Evolutionary conservation across 2,797 vertebrate species (phyloP), one percentile per base, ranked within the genome.

Genomic region (Pagetopsis macropterus): DNA sequence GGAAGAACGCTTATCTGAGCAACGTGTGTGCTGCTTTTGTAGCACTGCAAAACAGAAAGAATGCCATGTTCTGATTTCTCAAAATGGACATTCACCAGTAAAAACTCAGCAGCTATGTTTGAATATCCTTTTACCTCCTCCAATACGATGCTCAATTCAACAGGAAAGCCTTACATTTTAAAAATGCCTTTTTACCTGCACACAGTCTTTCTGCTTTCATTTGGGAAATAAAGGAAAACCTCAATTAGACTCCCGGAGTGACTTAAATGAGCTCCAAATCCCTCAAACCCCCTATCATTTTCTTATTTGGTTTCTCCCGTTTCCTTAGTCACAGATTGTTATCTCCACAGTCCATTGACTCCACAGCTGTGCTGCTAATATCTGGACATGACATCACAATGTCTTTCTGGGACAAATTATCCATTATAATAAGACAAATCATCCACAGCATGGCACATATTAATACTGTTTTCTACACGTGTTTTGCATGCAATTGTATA

Each of bases 321-420:
- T 45, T 61, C 2, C 7, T 31, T 9, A 12, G 56, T 31, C 43
- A 57, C 44, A 57, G 49, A 49, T 31, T 58, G 51, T 52, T 52
- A 65, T 51, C 37, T 50, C 16, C 43, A 27, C 16, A 1, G 3
- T 48, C 17, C 43, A 46, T 17, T 41, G 51, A n/a, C 41, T 64
- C 45, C 48, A 59, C 52, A 40, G 41, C 15, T 49, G 43, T n/a
- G 52, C 48, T 27, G 55, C 13, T 48, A 50, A 52, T 70, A 61
- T 66, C 15, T 23, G 31, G 15, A 70, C 16, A 56, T 40, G 33
- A 43, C 57, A 49, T 48, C 31, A 51, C n/a, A 7, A 48, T 44
- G 51, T 72, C 31, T 46, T 44, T 11, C 13, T 1, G 8, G n/a
- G 54, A 57, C 21, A 4, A 50, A 27, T 67, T 56, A 60, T 63